Base-by-base conservation (phyloP, 2,888 invertebrate genomes). In the Strigamia maritima region DNA sequence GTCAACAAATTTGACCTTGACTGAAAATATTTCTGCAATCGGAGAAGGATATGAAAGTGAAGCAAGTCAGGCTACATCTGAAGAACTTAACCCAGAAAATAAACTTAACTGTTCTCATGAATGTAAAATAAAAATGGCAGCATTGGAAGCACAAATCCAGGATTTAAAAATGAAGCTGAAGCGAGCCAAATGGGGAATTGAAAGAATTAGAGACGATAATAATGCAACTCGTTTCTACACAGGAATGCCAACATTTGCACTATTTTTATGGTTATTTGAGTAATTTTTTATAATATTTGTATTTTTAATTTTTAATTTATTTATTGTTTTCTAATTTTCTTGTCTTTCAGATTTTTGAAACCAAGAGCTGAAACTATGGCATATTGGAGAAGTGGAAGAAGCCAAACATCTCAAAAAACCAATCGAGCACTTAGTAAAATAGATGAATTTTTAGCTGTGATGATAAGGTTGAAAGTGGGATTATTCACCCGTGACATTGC, bases 361-460 rank as follows among this genome's bases (percentile, higher is more conserved):
- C 14, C 70, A 12, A 10, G 22, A 19, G 70, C 70, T 70, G 70
- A 70, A 22, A 70, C 14, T 10, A 70, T 70, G 70, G 70, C 22
- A 22, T 70, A 70, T 70, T 70, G 70, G 70, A 12, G 19, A 70
- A 19, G 70, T 12, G 22, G 14, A 12, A 12, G 14, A 12, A 12
- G 14, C 12, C 10, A 19, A 16, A 19, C 14, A 14, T 12, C 10
- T 12, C 70, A 19, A 70, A 12, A 19, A 70, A 19, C 12, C 22
- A 70, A 10, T 19, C 10, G 22, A 16, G 10, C 70, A 12, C 19
- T 70, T 19, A 70, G 19, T 19, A 12, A 16, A 16, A 70, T 70
- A 16, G 70, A 70, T 70, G 70, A 70, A 19, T 70, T 70, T 19
- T 19, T 70, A 10, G 70, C 70, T 19, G 70, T 70, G 70, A 70